Conservation (phyloP, 53 echinoderm and acorn worm genomes). For the Pentamera pediparva region DNA sequence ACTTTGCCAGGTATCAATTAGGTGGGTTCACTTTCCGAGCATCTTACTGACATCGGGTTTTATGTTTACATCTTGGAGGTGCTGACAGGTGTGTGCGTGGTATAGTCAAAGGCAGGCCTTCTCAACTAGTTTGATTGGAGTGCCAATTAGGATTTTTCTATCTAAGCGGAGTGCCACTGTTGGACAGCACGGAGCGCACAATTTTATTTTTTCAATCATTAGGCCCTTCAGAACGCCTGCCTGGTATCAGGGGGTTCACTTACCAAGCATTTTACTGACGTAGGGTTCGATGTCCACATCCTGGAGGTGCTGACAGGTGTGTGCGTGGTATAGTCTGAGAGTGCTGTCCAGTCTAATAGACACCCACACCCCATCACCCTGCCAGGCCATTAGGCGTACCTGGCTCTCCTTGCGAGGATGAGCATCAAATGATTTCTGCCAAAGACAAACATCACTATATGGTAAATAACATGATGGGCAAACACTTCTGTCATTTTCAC, state of each 20-base stretch:
- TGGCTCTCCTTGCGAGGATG: constrained; percentile 97
- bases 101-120: constrained; percentile 91
- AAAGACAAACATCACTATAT: no score
- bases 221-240: no score
- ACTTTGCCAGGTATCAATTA: no score
- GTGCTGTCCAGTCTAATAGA: constrained; percentile 95
- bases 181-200: no score
- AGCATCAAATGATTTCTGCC: constrained; percentile 98
- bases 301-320: constrained; percentile 90
- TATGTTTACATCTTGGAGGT: constrained; percentile 94
- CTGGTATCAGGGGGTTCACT: no score
- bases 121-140: no score
- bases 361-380: constrained; percentile 98
- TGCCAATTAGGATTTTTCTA: no score
- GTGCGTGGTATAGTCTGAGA: constrained; percentile 88
- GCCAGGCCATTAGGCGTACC: constrained; percentile 92
- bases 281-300: constrained; percentile 97
- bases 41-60: constrained; percentile 97
- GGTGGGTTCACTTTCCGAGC: constrained; percentile 71
- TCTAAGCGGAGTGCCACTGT: no score
- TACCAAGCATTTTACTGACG: constrained; percentile 98
- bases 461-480: no score
- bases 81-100: constrained; percentile 91
- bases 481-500: no score
- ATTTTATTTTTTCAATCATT: no score